Conservation (phyloP, 2,113 vertebrate genomes). For the Gorsachius goisagi region DNA sequence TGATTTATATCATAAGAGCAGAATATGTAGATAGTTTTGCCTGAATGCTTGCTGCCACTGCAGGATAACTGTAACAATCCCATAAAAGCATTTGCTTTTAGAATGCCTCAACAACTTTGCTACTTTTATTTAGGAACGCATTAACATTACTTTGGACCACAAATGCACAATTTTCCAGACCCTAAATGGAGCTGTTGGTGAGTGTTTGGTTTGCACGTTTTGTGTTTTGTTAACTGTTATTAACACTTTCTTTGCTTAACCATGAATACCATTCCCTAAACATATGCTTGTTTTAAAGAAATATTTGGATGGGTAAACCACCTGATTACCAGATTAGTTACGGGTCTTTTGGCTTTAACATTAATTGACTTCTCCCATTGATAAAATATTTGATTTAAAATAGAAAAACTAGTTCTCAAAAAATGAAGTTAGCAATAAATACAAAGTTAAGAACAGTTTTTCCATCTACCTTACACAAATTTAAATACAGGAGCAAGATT, state of each 20-base stretch:
- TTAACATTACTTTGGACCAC: slow-evolving; percentile 96
- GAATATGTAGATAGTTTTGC: not conserved
- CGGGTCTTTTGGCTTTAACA: not conserved
- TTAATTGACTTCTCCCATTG: not conserved
- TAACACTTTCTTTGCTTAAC: not conserved
- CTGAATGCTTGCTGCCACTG: not conserved
- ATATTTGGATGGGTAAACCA: not conserved
- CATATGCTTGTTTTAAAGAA: not conserved
- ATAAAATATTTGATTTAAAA: not conserved
- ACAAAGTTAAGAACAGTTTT: not conserved
- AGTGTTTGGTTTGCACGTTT: slow-evolving; percentile 25
- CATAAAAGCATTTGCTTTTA: not conserved
- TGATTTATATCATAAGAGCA: not conserved
- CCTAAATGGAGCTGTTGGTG: slow-evolving; percentile 92
- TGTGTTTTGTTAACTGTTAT: not conserved
- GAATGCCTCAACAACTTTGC: not conserved
- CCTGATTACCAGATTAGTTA: not conserved
- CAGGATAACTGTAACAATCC: not conserved
- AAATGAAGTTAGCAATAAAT: not conserved
- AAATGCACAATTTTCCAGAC: slow-evolving; percentile 96
- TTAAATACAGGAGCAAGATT: not conserved
- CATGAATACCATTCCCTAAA: not conserved
- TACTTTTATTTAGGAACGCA: slow-evolving; percentile 76
- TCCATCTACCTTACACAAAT: not conserved
- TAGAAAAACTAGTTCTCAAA: not conserved